These are phyloP conservation scores for Lucinisca nassula DNA, from an alignment of 2,888 invertebrate species.

Conservation along the genomic window DNA sequence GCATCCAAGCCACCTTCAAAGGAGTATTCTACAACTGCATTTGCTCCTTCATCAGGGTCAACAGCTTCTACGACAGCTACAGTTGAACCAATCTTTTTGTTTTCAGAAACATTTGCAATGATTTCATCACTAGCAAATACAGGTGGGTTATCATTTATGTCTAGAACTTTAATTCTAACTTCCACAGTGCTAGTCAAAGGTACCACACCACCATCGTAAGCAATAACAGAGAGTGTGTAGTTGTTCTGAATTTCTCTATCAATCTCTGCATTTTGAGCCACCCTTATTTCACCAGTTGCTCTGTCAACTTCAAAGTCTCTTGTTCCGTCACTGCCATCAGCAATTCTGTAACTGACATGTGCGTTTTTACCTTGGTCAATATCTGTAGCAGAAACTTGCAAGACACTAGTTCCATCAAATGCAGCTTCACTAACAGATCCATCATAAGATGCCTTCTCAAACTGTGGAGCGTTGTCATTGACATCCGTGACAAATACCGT, in stretches of 20 bases:
- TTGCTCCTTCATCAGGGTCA: slow-evolving; percentile 97
- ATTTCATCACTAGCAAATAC: slow-evolving; percentile 96
- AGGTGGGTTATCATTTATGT: slow-evolving; percentile 98
- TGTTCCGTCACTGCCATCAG: slow-evolving; percentile 90
- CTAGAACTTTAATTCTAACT: slow-evolving; percentile 97
- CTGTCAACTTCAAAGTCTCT: slow-evolving; percentile 97
- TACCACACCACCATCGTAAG: slow-evolving; percentile 96
- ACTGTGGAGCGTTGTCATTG: slow-evolving; percentile 98
- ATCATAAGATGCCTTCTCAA: slow-evolving; percentile 94
- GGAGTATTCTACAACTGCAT: slow-evolving; percentile 97
- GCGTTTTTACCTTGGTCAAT: slow-evolving; percentile 96
- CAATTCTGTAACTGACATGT: slow-evolving; percentile 92
- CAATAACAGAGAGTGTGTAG: slow-evolving; percentile 95
- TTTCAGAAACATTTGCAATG: slow-evolving; percentile 96
- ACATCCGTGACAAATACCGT: slow-evolving; percentile 96
- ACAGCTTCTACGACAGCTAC: slow-evolving; percentile 97
- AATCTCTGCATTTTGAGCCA: slow-evolving; percentile 94
- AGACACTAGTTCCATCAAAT: slow-evolving; percentile 95
- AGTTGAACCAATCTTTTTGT: slow-evolving; percentile 98
- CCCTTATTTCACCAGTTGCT: slow-evolving; percentile 96
- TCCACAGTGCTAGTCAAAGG: slow-evolving; percentile 88
- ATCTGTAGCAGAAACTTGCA: slow-evolving; percentile 97
- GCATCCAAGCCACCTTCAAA: slow-evolving; percentile 96
- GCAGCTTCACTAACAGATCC: slow-evolving; percentile 97
- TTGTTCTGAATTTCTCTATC: slow-evolving; percentile 96